phyloP scores from a whole-genome alignment of 1,140 invertebrate species.

The Subanguina moxae region DNA sequence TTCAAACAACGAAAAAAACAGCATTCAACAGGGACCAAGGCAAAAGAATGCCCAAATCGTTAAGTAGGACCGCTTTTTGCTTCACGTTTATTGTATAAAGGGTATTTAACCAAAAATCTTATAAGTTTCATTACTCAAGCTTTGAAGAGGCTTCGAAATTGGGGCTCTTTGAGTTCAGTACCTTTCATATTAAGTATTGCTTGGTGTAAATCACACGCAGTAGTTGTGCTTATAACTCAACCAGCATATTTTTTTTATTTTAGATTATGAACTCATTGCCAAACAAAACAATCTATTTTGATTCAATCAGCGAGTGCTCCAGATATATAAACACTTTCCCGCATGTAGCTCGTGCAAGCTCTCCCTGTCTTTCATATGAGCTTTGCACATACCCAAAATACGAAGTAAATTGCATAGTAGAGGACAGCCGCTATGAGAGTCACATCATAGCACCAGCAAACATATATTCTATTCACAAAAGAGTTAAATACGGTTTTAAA shows the following conservation, averaged over 20 bases:
- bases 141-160: too few relatives aligned
- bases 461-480: neutral
- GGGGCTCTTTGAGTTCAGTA: too few relatives aligned
- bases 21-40: too few relatives aligned
- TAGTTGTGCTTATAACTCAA: too few relatives aligned
- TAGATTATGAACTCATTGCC: neutral
- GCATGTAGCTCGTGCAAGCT: neutral
- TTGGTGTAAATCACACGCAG: too few relatives aligned
- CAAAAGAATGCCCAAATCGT: too few relatives aligned
- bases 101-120: too few relatives aligned
- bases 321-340: slow-evolving; percentile 1
- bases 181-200: too few relatives aligned
- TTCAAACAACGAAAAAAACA: too few relatives aligned
- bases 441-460: neutral
- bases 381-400: neutral
- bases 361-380: neutral
- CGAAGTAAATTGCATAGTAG: neutral
- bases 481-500: neutral
- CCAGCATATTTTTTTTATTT: neutral
- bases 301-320: slow-evolving; percentile 1
- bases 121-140: too few relatives aligned
- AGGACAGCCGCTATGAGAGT: neutral
- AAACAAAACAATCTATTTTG: neutral
- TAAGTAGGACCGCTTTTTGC: too few relatives aligned
- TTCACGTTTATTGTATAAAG: too few relatives aligned